Base-by-base conservation (phyloP, 2,113 vertebrate genomes). In the Pseudolaguvia tuberculata region DNA sequence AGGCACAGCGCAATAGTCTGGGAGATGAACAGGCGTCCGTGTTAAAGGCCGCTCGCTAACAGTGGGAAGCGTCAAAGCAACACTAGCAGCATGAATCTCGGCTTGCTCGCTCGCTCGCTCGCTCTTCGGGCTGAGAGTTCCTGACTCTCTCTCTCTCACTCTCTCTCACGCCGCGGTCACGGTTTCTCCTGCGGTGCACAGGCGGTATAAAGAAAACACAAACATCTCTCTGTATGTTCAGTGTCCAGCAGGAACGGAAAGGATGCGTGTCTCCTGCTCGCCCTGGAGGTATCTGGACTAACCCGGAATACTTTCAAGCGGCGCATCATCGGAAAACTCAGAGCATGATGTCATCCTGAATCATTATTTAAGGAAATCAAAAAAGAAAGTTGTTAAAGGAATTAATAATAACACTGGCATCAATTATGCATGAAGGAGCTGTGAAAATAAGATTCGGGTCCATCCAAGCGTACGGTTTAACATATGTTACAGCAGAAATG, bases 81-180 rank as follows among this genome's bases (percentile, higher is more conserved):
- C 73, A 61, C 70, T 66, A 50, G 67, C 78, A 66, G 78, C 73
- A 52, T 58, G 68, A 78, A 45, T 72, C 77, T 72, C 72, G 10
- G 72, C 57, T 47, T 29, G 47, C 73, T 77, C 63, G 74, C 66
- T 50, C 58, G 72, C 57, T 47, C 42, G 47, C 73, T 77, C 63
- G 74, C 66, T 50, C 58, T 66, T 15, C 14, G 70, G 63, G 56
- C 63, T 35, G 58, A 73, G 39, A 65, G 57, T 71, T 47, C 70
- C 65, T 29, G 48, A 63, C 52, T 74, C 39, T 58, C 63, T 74
- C 53, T 66, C 39, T 35, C 31, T 3, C n/a, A 63, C 52, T 74
- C 39, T 58, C 63, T 74, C 53, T 66, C 39, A 4, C 31, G 8
- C 39, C 4, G 52, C 66, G 73, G 78, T 53, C 67, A 31, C 53